phyloP scores from a whole-genome alignment of 37 sponge, comb jelly and placozoan species.

The Trichoplax adhaerens region DNA sequence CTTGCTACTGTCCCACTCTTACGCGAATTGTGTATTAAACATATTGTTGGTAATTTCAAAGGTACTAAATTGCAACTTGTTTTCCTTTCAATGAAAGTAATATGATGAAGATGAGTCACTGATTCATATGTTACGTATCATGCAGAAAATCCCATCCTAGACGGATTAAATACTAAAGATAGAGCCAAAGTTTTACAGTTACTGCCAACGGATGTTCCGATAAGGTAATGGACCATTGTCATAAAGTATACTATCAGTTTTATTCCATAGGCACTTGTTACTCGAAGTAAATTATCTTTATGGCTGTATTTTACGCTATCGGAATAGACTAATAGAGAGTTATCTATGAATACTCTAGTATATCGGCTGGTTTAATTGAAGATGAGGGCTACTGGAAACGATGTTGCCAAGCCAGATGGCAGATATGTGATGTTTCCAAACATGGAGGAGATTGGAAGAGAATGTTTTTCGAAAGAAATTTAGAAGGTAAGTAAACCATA shows the following conservation, averaged over 20 bases:
- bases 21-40: slow-evolving; percentile 53
- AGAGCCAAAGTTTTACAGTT: slow-evolving; percentile 37
- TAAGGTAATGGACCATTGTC: slow-evolving; percentile 21
- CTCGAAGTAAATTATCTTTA: no score
- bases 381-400: slow-evolving; percentile 82
- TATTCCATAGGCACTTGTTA: no score
- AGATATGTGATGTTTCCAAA: slow-evolving; percentile 50
- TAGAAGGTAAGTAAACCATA: slow-evolving; percentile 23
- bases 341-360: no score
- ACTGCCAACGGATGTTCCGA: slow-evolving; percentile 46
- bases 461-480: slow-evolving; percentile 80
- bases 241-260: not conserved
- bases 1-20: slow-evolving; percentile 78
- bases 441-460: slow-evolving; percentile 71
- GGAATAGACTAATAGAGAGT: no score
- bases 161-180: slow-evolving; percentile 55
- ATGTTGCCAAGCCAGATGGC: slow-evolving; percentile 66
- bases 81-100: no score
- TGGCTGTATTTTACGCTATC: not conserved
- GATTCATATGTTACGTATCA: no score
- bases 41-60: slow-evolving; percentile 57
- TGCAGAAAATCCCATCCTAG: slow-evolving; percentile 60
- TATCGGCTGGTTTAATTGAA: slow-evolving; percentile 35
- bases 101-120: no score
- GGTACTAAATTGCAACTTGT: slow-evolving; percentile 7